Conservation (phyloP, 1,140 invertebrate species). For the Drosophila neocordata region DNA sequence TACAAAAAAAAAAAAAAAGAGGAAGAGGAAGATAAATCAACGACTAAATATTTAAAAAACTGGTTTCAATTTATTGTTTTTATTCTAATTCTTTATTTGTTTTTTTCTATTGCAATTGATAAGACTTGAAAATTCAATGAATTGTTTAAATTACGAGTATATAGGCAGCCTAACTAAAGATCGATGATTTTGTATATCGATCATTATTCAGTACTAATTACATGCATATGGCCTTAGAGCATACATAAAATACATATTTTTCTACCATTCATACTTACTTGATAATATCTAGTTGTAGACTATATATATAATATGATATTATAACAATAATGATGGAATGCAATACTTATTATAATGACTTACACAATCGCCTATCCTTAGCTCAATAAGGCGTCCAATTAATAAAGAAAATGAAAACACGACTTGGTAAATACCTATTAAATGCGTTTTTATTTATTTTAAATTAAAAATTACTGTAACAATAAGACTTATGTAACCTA, state of each 20-base stretch:
- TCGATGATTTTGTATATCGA: constrained; percentile 16
- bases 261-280: constrained; percentile 75
- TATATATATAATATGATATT: constrained; percentile 29
- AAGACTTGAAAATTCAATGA: constrained; percentile 72
- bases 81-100: constrained; percentile 23
- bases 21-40: too few species aligned
- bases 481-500: too few species aligned
- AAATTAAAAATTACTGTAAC: too few species aligned
- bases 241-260: constrained; percentile 63
- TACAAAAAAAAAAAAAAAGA: not conserved
- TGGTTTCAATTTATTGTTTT: constrained; percentile 6
- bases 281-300: constrained; percentile 66
- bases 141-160: constrained; percentile 46
- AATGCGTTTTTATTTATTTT: too few species aligned
- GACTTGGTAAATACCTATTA: constrained; percentile 25
- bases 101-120: constrained; percentile 69
- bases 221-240: constrained; percentile 66
- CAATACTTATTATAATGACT: constrained; percentile 68
- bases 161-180: not conserved
- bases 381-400: constrained; percentile 49
- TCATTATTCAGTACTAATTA: constrained; percentile 24
- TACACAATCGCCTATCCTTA: constrained; percentile 56
- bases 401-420: constrained; percentile 55
- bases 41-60: constrained; percentile 8
- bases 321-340: constrained; percentile 39